Conservation (phyloP, 2,888 invertebrate species). For the Margaritifera margaritifera region DNA sequence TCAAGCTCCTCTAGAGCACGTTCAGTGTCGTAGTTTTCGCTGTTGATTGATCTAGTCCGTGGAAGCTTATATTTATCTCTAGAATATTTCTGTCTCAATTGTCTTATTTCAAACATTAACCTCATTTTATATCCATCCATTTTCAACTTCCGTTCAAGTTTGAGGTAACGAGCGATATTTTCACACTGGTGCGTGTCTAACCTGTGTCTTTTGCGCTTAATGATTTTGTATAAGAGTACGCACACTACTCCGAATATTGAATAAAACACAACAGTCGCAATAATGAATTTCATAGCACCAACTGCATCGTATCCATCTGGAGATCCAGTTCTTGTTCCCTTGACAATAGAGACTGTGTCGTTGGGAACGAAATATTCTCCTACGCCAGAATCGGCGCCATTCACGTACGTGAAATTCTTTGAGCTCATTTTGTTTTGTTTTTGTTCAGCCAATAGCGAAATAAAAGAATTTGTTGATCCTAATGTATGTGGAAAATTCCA, state of each 20-base stretch:
- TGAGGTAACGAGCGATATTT: constrained; percentile 10
- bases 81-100: constrained; percentile 1
- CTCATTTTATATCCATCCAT: constrained; percentile 7
- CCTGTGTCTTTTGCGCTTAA: neutral
- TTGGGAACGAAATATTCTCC: too few relatives aligned
- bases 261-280: constrained; percentile 26
- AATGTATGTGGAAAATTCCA: too few relatives aligned
- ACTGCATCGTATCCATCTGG: constrained; percentile 20
- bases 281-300: constrained; percentile 31
- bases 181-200: constrained; percentile 1
- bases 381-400: too few relatives aligned
- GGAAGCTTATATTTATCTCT: too few relatives aligned
- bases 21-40: too few relatives aligned
- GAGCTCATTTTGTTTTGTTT: too few relatives aligned
- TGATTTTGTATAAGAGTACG: constrained; percentile 25
- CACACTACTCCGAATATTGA: constrained; percentile 30
- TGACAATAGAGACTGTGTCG: too few relatives aligned
- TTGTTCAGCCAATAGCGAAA: too few relatives aligned
- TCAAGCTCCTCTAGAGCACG: too few relatives aligned
- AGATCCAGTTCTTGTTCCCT: neutral
- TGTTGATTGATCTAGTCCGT: too few relatives aligned
- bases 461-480: too few relatives aligned
- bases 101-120: constrained; percentile 9
- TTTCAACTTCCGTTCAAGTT: constrained; percentile 9
- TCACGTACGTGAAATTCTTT: too few relatives aligned